Conservation (phyloP, 2,113 vertebrate genomes). For the human region GRCh38 chr9:83394001-83394500, state of each 20-base stretch:
- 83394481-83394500: neutral
- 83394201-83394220: neutral
- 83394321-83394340: neutral
- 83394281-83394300: neutral
- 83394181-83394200: neutral
- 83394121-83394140: neutral
- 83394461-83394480: neutral
- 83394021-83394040: neutral
- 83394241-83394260: neutral
- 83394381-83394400: neutral
- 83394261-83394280: neutral
- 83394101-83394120: neutral
- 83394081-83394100: neutral
- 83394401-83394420: neutral
- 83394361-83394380: neutral
- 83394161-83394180: neutral
- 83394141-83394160: neutral
- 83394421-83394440: neutral
- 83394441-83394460: neutral
- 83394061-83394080: neutral
- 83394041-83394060: neutral
- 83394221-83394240: neutral
- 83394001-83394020: neutral
- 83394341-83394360: neutral
- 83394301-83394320: neutral